Evolutionary conservation across 64 coral and sea anemone species (phyloP).

Genomic region (Montipora cactus): DNA sequence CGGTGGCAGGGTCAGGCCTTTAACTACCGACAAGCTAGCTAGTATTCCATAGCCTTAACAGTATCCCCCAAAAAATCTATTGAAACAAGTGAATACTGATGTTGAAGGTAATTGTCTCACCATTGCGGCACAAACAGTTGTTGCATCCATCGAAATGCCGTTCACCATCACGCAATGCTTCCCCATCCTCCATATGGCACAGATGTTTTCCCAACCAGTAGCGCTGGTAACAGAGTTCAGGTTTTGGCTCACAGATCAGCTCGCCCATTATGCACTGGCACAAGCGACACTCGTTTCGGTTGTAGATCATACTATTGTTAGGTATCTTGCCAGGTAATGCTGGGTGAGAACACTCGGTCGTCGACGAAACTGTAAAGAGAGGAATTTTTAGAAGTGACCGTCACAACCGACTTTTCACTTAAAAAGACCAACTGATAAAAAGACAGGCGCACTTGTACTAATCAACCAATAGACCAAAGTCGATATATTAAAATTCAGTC

Average conservation of each 20-base stretch:
- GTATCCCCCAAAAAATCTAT: too few relatives aligned
- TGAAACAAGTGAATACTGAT: too few relatives aligned
- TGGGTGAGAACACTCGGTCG: background rate
- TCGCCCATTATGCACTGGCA: constrained; percentile 73
- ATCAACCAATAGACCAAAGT: too few relatives aligned
- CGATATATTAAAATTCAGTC: too few relatives aligned
- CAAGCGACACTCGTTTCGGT: constrained; percentile 59
- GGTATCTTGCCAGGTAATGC: background rate
- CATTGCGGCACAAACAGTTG: constrained; percentile 82
- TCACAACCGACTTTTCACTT: too few relatives aligned
- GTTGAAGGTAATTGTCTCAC: constrained; percentile 42
- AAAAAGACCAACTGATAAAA: too few relatives aligned
- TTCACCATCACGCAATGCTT: constrained; percentile 43
- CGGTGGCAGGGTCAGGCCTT: too few relatives aligned
- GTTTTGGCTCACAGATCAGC: constrained; percentile 50
- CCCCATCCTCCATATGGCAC: constrained; percentile 73
- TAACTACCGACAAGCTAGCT: too few relatives aligned
- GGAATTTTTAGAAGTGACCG: too few relatives aligned
- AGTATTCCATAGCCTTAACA: too few relatives aligned
- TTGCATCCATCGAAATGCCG: constrained; percentile 96
- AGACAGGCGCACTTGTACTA: too few relatives aligned
- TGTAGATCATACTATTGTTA: constrained; percentile 42
- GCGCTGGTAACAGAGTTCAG: constrained; percentile 22
- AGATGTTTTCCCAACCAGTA: constrained; percentile 1
- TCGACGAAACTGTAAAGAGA: background rate